Evolutionary conservation across 2,888 invertebrate genomes (phyloP), one percentile per base, ranked within the genome.

Genomic region (Cordilura impudica): DNA sequence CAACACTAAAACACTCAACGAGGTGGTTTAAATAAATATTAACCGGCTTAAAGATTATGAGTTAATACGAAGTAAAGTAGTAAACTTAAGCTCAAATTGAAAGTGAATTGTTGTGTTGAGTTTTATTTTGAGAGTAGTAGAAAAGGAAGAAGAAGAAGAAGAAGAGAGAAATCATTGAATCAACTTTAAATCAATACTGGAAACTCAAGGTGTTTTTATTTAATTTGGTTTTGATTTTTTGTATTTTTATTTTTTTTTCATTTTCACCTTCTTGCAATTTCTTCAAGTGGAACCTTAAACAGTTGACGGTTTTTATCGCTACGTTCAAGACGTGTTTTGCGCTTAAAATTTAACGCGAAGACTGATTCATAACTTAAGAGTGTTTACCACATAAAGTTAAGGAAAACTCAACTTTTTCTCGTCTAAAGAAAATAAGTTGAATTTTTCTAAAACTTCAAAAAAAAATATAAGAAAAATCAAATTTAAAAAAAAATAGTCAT

Each of bases 271-370:
- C 88, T 85, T 87, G 85, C 85, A 84, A 85, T 87, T 87, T 85
- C 87, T 85, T 83, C 73, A 84, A 58, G 66, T 67, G 71, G 70
- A 78, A 71, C 74, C 77, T 78, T 75, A 83, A 82, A 83, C 87
- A 87, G 87, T 87, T 87, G 86, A 83, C 87, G 88, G 87, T 85
- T 86, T 84, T 83, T 84, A 85, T 84, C 86, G 80, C 86, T 81
- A 82, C 84, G 85, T 79, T 81, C 76, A 81, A 83, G 87, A 85
- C 86, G 87, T 85, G 66, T 51, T 63, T 67, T 58, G 69, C 73
- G 69, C 77, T 73, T 67, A 60, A 53, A 67, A 54, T 5, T 12
- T 39, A 39, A n/a, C 4, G 3, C 26, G 39, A 75, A 79, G 75
- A 75, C 79, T 79, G 79, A 79, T 67, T 70, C 58, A 49, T 69